Evolutionary conservation across 2,113 vertebrate genomes (phyloP).

Genomic region (Phalacrocorax aristotelis): DNA sequence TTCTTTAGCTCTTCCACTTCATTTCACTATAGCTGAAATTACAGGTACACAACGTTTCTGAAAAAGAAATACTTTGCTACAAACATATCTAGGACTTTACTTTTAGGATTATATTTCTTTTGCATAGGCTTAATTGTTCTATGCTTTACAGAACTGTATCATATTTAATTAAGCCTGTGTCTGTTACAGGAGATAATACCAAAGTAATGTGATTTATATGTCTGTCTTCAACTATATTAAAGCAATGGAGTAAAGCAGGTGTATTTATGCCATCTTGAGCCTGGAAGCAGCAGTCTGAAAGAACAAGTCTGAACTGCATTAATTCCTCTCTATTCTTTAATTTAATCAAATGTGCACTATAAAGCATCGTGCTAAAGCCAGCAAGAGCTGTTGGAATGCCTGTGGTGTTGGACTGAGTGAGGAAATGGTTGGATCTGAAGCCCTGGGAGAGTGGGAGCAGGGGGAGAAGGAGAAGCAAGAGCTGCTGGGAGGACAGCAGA

Average conservation of each 20-base stretch:
- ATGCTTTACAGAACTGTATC: not conserved
- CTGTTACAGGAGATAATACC: not conserved
- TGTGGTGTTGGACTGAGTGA: not conserved
- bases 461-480: not conserved
- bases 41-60: not conserved
- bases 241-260: not conserved
- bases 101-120: not conserved
- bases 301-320: not conserved
- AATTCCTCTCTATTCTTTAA: not conserved
- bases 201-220: not conserved
- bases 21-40: not conserved
- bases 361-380: not conserved
- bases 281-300: not conserved
- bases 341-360: not conserved
- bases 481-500: not conserved
- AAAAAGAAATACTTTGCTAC: not conserved
- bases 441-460: not conserved
- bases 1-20: not conserved
- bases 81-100: not conserved
- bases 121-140: not conserved
- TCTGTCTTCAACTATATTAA: not conserved
- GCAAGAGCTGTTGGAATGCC: not conserved
- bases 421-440: not conserved
- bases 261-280: not conserved
- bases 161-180: not conserved